Conservation (phyloP, 2,888 invertebrate genomes). For the Pollenia griseotomentosa region DNA sequence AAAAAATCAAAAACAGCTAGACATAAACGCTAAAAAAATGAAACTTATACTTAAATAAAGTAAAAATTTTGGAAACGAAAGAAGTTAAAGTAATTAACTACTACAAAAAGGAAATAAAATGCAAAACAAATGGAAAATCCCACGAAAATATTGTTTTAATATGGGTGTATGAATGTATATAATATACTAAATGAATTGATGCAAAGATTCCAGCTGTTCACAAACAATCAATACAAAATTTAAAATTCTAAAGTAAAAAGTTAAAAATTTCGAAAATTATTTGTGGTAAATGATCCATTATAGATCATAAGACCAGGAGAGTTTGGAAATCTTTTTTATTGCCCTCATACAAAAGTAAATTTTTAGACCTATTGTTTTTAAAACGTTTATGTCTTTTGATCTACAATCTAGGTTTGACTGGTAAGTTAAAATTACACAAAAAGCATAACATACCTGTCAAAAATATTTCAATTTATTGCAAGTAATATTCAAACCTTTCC, state of each 20-base stretch:
- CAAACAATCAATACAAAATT: neutral
- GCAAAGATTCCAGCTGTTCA: constrained; percentile 8
- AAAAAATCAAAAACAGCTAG: neutral
- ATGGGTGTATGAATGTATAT: neutral
- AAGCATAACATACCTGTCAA: too few relatives aligned
- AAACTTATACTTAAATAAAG: constrained; percentile 18
- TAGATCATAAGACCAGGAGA: too few relatives aligned
- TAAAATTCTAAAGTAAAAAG: too few relatives aligned
- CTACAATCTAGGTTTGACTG: too few relatives aligned
- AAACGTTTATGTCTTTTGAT: too few relatives aligned
- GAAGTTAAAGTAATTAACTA: neutral
- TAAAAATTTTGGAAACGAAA: constrained; percentile 6
- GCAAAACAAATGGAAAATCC: constrained; percentile 28
- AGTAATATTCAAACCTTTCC: too few relatives aligned
- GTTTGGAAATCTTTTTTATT: too few relatives aligned
- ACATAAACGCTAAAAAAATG: neutral
- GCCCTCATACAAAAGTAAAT: too few relatives aligned
- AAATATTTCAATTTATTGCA: too few relatives aligned
- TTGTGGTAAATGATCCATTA: too few relatives aligned
- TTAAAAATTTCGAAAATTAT: neutral
- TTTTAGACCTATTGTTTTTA: too few relatives aligned
- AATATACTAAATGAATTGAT: neutral
- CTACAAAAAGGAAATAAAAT: neutral
- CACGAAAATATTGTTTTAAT: constrained; percentile 8
- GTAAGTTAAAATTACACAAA: too few relatives aligned